Conservation (phyloP, 2,888 invertebrate genomes). For the Parnassius smintheus region DNA sequence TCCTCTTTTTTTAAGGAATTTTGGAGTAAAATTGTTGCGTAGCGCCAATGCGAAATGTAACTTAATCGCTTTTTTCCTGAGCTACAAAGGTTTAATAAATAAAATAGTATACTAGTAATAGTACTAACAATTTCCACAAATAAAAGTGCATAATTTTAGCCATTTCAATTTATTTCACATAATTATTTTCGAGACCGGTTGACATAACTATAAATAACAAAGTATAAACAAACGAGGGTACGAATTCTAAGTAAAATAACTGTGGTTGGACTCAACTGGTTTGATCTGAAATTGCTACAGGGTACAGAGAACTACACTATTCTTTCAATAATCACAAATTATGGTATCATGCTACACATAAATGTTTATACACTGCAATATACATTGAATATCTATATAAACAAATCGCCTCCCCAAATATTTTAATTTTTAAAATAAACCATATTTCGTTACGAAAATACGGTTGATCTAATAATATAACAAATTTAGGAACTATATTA, state of each 20-base stretch:
- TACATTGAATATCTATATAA: constrained; percentile 6
- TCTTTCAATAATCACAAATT: constrained; percentile 1
- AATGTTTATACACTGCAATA: constrained; percentile 8
- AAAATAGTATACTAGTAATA: too few relatives aligned
- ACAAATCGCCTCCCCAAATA: background rate
- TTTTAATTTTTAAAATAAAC: background rate
- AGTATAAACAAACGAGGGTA: constrained; percentile 72
- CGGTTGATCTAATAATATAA: constrained; percentile 27
- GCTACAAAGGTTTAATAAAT: too few relatives aligned
- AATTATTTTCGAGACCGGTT: constrained; percentile 58
- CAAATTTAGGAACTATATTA: constrained; percentile 30
- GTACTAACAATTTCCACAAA: background rate
- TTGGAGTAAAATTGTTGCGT: too few relatives aligned
- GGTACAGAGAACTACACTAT: constrained; percentile 13
- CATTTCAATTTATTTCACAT: constrained; percentile 61
- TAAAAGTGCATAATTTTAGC: constrained; percentile 14
- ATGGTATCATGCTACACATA: constrained; percentile 10
- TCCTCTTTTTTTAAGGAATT: too few relatives aligned
- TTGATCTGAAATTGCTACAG: constrained; percentile 44
- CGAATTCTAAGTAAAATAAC: constrained; percentile 58
- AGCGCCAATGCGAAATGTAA: too few relatives aligned
- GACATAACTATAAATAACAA: constrained; percentile 61
- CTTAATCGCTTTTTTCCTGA: too few relatives aligned
- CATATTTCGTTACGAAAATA: background rate
- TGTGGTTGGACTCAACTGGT: constrained; percentile 36